phyloP scores from a whole-genome alignment of 2,797 vertebrate genomes.

The Poecile montanus region DNA sequence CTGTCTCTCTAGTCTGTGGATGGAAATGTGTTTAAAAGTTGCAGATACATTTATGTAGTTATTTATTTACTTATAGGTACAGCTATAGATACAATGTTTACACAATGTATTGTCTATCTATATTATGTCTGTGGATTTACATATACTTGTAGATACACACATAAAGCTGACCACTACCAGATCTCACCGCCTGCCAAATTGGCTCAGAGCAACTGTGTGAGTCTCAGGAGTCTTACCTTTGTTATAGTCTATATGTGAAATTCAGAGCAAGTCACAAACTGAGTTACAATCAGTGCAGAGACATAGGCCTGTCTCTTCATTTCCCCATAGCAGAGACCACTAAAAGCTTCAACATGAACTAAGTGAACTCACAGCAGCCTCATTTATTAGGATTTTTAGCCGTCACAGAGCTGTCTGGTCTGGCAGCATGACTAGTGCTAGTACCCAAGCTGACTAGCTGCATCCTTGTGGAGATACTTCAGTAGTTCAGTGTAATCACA shows the following conservation, averaged over 20 bases:
- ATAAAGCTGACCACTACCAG: neutral
- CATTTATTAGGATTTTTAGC: neutral
- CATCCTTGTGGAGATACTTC: neutral
- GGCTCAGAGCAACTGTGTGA: neutral
- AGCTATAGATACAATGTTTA: neutral
- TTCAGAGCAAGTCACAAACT: neutral
- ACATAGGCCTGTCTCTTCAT: neutral
- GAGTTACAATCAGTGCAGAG: fast-evolving
- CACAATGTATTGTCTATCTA: neutral
- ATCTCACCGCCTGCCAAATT: neutral
- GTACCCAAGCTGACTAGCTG: neutral
- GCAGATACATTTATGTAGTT: neutral
- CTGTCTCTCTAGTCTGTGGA: neutral
- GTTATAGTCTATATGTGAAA: neutral
- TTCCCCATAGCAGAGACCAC: neutral
- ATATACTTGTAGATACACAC: neutral
- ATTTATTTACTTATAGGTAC: neutral
- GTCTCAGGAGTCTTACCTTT: neutral
- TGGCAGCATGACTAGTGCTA: neutral
- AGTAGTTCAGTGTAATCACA: neutral
- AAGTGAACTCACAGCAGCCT: neutral
- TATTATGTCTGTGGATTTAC: neutral
- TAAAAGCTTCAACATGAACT: neutral
- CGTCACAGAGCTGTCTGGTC: neutral
- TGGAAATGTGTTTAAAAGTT: neutral